Evolutionary conservation across 2,113 vertebrate species (phyloP), one percentile per base, ranked within the genome.

Genomic region (Cariama cristata): DNA sequence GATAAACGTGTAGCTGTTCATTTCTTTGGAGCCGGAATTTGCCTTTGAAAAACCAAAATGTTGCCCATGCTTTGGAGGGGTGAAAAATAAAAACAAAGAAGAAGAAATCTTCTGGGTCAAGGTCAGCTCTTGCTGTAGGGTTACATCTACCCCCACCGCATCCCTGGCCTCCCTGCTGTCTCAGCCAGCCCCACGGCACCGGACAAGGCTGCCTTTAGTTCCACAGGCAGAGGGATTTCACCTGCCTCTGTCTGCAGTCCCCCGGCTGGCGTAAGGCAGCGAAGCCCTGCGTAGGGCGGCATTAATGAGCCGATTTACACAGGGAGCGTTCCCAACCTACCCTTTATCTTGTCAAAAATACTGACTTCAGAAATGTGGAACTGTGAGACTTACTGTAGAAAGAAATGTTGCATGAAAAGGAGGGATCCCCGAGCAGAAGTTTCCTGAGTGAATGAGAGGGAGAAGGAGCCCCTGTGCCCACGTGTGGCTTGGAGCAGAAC

Each of bases 301-400:
- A 4, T 67, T n/a, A 59, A 40, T 4, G 53, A 76, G 68, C 75
- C n/a, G 79, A 59, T 76, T 62, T 56, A 53, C 40, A 21, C n/a
- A 1, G 47, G 73, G 20, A 64, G 11, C 3, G 75, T 15, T 56
- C 59, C 91, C 86, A 26, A 0, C 24, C 68, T 14, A 21, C 55
- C 63, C 79, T 92, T 76, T 12, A 3, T 11, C 88, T 50, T 14
- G 28, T 59, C 86, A 62, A 19, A 86, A 60, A 1, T 11, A 8
- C 9, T 33, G 38, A 12, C 69, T 81, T 66, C n/a, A 56, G 64
- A 71, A 91, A 53, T 6, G 59, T 40, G 14, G 75, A 55, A 38
- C 35, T 42, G 2, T 0, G 59, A 47, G 76, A 12, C 4, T 55
- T 5, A 0, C 0, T 22, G 47, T 3, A 11, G 50, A 7, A 62